Percentiles rank a stretch among this genome's conserved stretches.
Conservation (phyloP, 2,888 invertebrate species). For the Danaus chrysippus region DNA sequence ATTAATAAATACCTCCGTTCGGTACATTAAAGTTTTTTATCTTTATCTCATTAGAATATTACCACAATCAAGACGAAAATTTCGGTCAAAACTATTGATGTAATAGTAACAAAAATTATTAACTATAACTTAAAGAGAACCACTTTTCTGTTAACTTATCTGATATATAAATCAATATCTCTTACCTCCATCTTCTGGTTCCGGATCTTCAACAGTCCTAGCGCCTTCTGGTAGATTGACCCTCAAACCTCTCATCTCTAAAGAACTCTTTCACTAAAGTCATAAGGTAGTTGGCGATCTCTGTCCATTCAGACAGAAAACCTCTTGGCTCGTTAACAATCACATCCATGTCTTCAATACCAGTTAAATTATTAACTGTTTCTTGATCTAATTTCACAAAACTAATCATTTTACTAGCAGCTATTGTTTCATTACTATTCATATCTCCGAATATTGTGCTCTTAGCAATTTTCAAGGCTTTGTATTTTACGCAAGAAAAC, state of each 20-base stretch:
- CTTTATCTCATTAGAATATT: no score
- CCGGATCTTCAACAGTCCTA: slow-evolving; percentile 61
- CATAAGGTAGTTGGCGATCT: slow-evolving; percentile 66
- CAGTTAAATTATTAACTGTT: slow-evolving; percentile 46
- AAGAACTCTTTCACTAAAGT: slow-evolving; percentile 65
- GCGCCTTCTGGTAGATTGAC: slow-evolving; percentile 69
- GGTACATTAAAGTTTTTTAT: no score
- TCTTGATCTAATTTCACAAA: slow-evolving; percentile 64
- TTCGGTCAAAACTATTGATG: no score
- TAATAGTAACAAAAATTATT: no score
- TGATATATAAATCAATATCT: no score
- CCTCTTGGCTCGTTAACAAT: slow-evolving; percentile 50
- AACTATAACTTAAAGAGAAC: no score
- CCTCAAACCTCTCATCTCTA: slow-evolving; percentile 62
- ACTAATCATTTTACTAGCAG: slow-evolving; percentile 58
- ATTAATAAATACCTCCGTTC: no score
- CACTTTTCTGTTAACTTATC: no score
- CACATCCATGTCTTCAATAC: slow-evolving; percentile 44
- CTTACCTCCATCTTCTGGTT: slow-evolving; percentile 46
- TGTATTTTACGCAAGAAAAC: slow-evolving; percentile 66
- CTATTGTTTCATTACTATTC: slow-evolving; percentile 59
- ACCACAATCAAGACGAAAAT: no score
- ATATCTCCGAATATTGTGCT: slow-evolving; percentile 61
- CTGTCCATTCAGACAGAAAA: slow-evolving; percentile 68
- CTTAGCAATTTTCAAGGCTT: slow-evolving; percentile 66